Evolutionary conservation across 2,113 vertebrate genomes (phyloP), one percentile per base, ranked within the genome.

Genomic region (Gadus macrocephalus): DNA sequence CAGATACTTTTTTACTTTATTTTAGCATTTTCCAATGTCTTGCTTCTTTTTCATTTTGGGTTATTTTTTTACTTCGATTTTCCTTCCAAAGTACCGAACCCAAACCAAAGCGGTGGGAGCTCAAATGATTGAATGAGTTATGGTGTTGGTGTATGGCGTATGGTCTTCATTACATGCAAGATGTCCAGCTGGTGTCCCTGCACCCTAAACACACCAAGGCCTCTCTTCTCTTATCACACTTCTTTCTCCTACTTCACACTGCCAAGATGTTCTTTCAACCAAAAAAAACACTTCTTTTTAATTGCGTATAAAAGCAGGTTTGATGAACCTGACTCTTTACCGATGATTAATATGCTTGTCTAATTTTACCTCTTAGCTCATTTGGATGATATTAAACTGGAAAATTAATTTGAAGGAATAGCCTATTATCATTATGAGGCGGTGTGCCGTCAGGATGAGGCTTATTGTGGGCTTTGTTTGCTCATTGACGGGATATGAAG

Each of bases 401-500:
- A 14, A 49, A 67, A 67, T 67, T 67, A 55, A 22, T 42, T 25
- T 49, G 53, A 53, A 67, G 15, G 49, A 67, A 67, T 67, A 22
- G 27, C 49, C 65, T 53, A 67, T 67, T 55, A 55, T 53, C 65
- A 27, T 27, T 67, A 67, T 55, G 65, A 67, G 55, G 53, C 20
- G 25, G 3, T 49, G 65, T 67, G 65, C 49, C 20, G 15, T 27
- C 49, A 27, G 6, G 53, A 2, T 64, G 73, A 61, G 53, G 9
- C 58, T 31, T 64, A 63, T 69, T 19, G 27, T 68, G 31, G 7
- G 3, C 22, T 69, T 60, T 71, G 53, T 71, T 70, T 73, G 64
- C 58, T 69, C 35, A 22, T 79, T 64, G 66, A 0, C 0, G 5
- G 19, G 64, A 75, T 20, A 61, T 25, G 28, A 1, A 49, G 25